Evolutionary conservation across 2,797 vertebrate species (phyloP).

Genomic region (Chelmon rostratus): DNA sequence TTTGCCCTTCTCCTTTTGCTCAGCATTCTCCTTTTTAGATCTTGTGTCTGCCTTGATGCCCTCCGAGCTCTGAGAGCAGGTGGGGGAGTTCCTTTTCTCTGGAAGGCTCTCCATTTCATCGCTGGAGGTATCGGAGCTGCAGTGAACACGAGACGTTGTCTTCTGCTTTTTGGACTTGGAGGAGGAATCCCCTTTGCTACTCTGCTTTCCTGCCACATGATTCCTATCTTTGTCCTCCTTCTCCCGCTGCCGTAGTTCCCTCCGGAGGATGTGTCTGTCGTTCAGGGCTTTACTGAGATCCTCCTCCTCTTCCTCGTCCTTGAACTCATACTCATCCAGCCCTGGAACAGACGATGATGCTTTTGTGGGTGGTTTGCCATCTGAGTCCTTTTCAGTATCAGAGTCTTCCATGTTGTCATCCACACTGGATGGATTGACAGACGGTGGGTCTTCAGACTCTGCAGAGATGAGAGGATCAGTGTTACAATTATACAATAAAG

Average conservation of each 20-base stretch:
- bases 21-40: constrained; percentile 90
- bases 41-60: constrained; percentile 88
- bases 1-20: constrained; percentile 97
- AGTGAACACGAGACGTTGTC: constrained; percentile 89
- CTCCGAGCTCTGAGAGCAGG: constrained; percentile 88
- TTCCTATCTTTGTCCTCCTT: constrained; percentile 91
- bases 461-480: constrained; percentile 44
- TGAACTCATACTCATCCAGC: constrained; percentile 98
- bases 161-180: constrained; percentile 96
- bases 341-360: constrained; percentile 88
- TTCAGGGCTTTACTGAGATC: constrained; percentile 95
- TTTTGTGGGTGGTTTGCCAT: constrained; percentile 89
- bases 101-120: constrained; percentile 92
- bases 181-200: constrained; percentile 87
- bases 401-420: constrained; percentile 96
- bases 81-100: constrained; percentile 90
- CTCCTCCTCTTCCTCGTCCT: constrained; percentile 94
- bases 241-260: constrained; percentile 92
- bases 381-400: constrained; percentile 94
- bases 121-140: constrained; percentile 96
- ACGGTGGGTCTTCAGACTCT: constrained; percentile 97
- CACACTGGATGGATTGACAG: constrained; percentile 95
- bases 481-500: neutral
- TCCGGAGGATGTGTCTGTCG: constrained; percentile 93
- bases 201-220: constrained; percentile 90